A percentile compares a stretch with the other conserved stretches of the same genome.
Conservation (phyloP, 2,113 vertebrate species). For the Eretmochelys imbricata region DNA sequence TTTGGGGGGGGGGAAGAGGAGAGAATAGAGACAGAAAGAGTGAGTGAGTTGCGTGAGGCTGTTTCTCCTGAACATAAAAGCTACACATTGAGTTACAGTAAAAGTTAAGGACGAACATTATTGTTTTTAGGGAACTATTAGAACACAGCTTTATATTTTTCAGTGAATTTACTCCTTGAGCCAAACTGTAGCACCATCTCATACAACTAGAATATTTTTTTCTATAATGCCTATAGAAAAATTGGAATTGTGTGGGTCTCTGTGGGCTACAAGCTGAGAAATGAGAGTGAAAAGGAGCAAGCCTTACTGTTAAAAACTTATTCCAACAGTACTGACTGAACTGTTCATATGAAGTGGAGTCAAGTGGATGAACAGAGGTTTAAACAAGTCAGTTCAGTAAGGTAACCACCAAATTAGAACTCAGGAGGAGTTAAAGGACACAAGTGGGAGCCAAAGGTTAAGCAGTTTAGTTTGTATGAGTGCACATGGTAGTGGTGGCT, state of each 20-base stretch:
- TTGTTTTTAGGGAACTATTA: not conserved
- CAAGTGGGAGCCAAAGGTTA: not conserved
- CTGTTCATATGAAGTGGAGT: not conserved
- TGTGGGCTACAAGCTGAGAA: not conserved
- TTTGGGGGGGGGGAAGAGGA: not conserved
- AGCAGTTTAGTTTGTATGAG: rapidly evolving
- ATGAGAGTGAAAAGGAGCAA: not conserved
- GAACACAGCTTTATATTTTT: not conserved
- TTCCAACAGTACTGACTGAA: not conserved
- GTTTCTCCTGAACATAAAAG: not conserved
- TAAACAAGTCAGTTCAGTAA: slow-evolving; percentile 6
- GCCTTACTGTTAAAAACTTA: not conserved
- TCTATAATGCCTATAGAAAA: not conserved
- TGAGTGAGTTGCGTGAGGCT: not conserved
- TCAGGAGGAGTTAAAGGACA: not conserved
- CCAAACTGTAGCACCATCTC: not conserved
- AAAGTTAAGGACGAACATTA: not conserved
- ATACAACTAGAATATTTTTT: not conserved
- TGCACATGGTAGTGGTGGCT: not conserved
- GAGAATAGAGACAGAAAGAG: not conserved
- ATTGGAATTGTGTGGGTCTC: not conserved
- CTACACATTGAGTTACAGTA: not conserved
- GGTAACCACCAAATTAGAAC: not conserved
- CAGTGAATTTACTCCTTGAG: not conserved
- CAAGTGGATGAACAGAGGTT: slow-evolving; percentile 10